Evolutionary conservation across 2,888 invertebrate species (phyloP).

Genomic region (Agrilus biguttatus): DNA sequence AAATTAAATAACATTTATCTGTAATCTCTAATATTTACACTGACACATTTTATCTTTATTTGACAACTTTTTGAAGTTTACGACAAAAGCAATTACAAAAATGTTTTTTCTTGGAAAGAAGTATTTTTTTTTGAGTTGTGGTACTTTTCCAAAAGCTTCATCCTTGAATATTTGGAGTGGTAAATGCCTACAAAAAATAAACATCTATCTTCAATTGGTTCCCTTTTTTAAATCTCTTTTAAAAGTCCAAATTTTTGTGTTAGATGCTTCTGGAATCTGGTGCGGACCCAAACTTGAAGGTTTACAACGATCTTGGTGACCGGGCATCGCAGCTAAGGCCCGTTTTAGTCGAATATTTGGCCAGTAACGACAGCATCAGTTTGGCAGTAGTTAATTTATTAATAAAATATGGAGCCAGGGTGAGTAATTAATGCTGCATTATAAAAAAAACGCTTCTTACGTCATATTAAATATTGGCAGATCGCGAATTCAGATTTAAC

Average conservation of each 20-base stretch:
- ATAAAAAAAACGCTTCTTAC: background rate
- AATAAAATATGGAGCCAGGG: slow-evolving; percentile 63
- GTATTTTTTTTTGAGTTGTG: no score
- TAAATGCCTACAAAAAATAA: no score
- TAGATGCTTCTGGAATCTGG: slow-evolving; percentile 55
- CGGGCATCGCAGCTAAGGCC: slow-evolving; percentile 52
- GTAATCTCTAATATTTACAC: no score
- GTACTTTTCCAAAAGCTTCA: no score
- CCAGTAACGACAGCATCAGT: slow-evolving; percentile 55
- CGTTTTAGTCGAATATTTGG: slow-evolving; percentile 70
- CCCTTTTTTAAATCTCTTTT: background rate
- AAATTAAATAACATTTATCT: no score
- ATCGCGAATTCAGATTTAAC: background rate
- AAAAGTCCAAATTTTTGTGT: slow-evolving; percentile 1
- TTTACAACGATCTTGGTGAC: slow-evolving; percentile 59
- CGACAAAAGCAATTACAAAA: no score
- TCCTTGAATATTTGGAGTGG: no score
- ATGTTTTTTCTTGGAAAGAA: no score
- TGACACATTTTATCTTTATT: no score
- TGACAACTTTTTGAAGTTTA: no score
- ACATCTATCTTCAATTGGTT: no score
- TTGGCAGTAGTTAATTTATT: slow-evolving; percentile 51
- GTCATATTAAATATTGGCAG: no score
- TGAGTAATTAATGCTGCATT: slow-evolving; percentile 21
- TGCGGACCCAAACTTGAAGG: slow-evolving; percentile 62